These are phyloP conservation scores for Lysandra bellargus DNA, from an alignment of 2,888 invertebrate genomes.

Conservation along the genomic window DNA sequence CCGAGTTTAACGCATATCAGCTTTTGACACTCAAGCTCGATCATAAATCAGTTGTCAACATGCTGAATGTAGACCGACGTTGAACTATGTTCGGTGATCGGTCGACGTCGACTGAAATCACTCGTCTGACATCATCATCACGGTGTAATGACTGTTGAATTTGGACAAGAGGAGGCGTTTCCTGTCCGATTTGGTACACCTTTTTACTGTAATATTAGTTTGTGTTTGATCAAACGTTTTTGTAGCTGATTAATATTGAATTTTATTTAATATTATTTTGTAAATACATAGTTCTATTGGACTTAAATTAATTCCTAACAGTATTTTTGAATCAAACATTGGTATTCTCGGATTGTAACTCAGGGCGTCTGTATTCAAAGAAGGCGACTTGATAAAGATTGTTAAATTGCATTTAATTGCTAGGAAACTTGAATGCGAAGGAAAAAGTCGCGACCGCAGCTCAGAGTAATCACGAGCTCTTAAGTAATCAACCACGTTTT, in stretches of 20 bases:
- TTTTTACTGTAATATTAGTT: background rate
- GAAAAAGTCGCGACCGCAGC: slow-evolving; percentile 39
- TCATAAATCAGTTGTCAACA: slow-evolving; percentile 76
- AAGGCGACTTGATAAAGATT: background rate
- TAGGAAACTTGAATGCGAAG: slow-evolving; percentile 2
- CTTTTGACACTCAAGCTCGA: slow-evolving; percentile 69
- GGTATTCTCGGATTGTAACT: background rate
- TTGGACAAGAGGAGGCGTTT: slow-evolving; percentile 54
- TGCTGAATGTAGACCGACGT: slow-evolving; percentile 61
- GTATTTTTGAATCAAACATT: background rate
- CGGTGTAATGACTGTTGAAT: slow-evolving; percentile 52
- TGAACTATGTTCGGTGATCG: slow-evolving; percentile 63
- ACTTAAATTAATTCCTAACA: background rate
- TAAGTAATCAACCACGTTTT: slow-evolving; percentile 76
- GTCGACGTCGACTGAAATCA: slow-evolving; percentile 58
- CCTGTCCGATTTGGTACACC: background rate
- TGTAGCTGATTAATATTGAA: background rate
- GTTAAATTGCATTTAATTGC: slow-evolving; percentile 1
- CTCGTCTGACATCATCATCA: slow-evolving; percentile 62
- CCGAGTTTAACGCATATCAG: slow-evolving; percentile 59
- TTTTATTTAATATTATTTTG: background rate
- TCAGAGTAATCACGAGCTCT: slow-evolving; percentile 65
- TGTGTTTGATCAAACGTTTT: background rate
- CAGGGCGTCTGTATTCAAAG: background rate
- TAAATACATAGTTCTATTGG: background rate